Conservation (phyloP, 1,140 invertebrate species). For the Rhizoglyphus robini region DNA sequence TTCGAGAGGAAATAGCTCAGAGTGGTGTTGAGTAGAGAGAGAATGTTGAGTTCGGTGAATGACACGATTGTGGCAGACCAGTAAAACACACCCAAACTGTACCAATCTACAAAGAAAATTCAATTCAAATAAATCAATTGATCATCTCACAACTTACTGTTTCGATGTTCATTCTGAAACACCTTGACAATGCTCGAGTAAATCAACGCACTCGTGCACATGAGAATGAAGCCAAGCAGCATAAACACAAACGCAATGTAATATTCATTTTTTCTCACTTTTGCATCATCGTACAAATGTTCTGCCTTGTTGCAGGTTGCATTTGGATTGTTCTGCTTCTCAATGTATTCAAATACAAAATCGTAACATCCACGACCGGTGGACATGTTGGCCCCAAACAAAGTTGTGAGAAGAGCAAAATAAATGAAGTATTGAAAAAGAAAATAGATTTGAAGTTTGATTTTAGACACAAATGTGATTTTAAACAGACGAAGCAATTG, state of each 20-base stretch:
- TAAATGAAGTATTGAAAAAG: not conserved
- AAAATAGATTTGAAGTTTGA: not conserved
- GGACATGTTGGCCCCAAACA: not conserved
- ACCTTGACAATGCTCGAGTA: not conserved
- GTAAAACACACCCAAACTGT: conserved; percentile 12
- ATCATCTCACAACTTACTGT: not conserved
- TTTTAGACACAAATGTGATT: not conserved
- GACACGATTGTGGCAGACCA: not conserved
- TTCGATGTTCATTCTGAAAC: not conserved
- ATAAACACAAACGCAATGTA: not conserved
- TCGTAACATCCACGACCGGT: not conserved
- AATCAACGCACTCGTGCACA: not conserved
- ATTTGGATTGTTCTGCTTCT: not conserved
- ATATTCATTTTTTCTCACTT: not conserved
- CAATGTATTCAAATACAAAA: no score
- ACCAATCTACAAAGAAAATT: not conserved
- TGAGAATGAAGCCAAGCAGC: not conserved
- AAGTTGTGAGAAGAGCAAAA: not conserved
- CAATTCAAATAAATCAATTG: not conserved
- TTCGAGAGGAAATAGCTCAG: not conserved
- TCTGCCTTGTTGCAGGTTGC: not conserved
- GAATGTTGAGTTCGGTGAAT: not conserved
- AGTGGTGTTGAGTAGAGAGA: not conserved
- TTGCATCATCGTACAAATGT: not conserved
- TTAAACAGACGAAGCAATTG: not conserved